Percentiles rank a stretch among this genome's conserved stretches.
phyloP scores from a whole-genome alignment of 2,113 vertebrate species.

The Cyanoliseus patagonus region DNA sequence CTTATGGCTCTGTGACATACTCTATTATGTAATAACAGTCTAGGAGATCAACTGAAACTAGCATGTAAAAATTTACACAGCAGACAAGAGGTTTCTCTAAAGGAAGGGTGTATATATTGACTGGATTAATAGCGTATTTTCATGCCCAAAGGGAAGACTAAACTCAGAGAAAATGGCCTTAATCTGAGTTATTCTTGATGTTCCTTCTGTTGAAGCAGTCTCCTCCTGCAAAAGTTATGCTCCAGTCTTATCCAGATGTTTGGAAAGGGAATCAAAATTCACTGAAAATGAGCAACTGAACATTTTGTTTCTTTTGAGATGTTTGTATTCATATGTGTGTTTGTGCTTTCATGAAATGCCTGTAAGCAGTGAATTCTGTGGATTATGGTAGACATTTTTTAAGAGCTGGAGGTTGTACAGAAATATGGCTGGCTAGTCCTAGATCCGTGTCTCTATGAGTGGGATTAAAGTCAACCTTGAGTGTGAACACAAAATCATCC shows the following conservation, averaged over 20 bases:
- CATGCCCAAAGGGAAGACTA: conserved; percentile 12
- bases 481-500: neutral
- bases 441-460: neutral
- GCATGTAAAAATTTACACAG: neutral
- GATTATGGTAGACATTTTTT: conserved; percentile 13
- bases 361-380: conserved; percentile 29
- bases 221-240: conserved; percentile 2
- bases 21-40: conserved; percentile 8
- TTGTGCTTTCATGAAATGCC: conserved; percentile 46
- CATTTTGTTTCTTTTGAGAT: conserved; percentile 27
- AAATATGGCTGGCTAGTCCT: neutral
- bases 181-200: neutral
- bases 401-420: neutral
- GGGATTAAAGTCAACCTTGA: conserved; percentile 5
- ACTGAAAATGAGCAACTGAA: conserved; percentile 41
- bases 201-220: neutral
- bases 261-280: conserved; percentile 15
- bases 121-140: neutral
- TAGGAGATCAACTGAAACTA: conserved; percentile 55
- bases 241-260: conserved; percentile 14
- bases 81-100: neutral
- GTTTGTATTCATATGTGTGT: neutral
- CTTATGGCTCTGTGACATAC: conserved; percentile 26
- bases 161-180: conserved; percentile 9
- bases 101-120: conserved; percentile 10